phyloP scores from a whole-genome alignment of 2,888 invertebrate species.

The Amphipyra tragopoginis region DNA sequence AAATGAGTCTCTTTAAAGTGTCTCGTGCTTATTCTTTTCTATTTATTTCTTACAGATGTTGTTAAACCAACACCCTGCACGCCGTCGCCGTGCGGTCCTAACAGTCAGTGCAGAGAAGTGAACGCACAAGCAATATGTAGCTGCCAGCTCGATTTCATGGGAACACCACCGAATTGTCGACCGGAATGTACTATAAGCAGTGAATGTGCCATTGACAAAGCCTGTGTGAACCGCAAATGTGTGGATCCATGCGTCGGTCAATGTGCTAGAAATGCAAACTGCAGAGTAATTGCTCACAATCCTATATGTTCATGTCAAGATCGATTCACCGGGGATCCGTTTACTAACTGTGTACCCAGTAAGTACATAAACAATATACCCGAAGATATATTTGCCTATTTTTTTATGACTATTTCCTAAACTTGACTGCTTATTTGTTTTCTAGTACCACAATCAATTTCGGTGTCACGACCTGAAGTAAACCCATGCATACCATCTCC shows the following conservation, averaged over 20 bases:
- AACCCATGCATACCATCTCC: constrained; percentile 94
- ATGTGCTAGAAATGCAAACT: constrained; percentile 94
- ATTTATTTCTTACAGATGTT: constrained; percentile 70
- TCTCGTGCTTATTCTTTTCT: background rate
- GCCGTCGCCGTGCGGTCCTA: constrained; percentile 95
- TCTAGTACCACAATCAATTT: constrained; percentile 74
- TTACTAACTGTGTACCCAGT: constrained; percentile 90
- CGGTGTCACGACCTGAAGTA: constrained; percentile 65
- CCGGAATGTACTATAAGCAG: constrained; percentile 95
- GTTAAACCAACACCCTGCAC: constrained; percentile 89
- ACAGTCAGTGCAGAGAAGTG: constrained; percentile 92
- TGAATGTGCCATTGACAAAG: constrained; percentile 93
- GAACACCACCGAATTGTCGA: constrained; percentile 94
- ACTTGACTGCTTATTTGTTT: constrained; percentile 16
- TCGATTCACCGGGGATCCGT: constrained; percentile 94
- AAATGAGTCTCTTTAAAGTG: no score
- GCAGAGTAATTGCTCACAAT: constrained; percentile 95
- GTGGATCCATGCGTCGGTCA: constrained; percentile 94
- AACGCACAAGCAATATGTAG: constrained; percentile 93
- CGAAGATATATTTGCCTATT: background rate
- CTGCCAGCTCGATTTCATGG: constrained; percentile 92
- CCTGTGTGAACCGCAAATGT: constrained; percentile 94
- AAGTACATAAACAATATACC: constrained; percentile 54
- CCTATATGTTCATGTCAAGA: constrained; percentile 94
- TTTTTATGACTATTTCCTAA: constrained; percentile 37